Base-by-base conservation (phyloP, 2,113 vertebrate species). In the Arizona elegans region DNA sequence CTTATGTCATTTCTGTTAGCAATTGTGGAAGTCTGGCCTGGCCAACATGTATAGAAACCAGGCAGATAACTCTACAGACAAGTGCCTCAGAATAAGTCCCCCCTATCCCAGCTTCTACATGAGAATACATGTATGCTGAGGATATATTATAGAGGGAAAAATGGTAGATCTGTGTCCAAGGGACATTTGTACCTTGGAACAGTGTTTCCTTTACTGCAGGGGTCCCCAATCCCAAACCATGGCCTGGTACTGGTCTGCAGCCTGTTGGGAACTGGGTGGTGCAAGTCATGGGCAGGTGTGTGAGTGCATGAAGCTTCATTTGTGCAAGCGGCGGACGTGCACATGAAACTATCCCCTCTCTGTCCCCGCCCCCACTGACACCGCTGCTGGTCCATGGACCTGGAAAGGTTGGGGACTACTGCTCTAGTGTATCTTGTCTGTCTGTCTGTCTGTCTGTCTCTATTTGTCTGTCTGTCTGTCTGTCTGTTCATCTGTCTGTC, bases 21-120 rank as follows among this genome's bases (percentile, higher is more conserved):
- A 23, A 43, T 10, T 56, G 1, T 0, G 0, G 3, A 81, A 29
- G 0, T 0, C 5, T 12, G 26, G 33, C 0, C 0, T 3, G 3
- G 59, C 88, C 70, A 88, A 85, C 54, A 56, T n/a, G 38, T 43
- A 43, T 43, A 43, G 38, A 43, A 43, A 43, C 38, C 38, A 43
- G 38, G 38, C 38, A 43, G 38, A 43, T 43, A 43, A 43, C 38
- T 43, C 38, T 43, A 43, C 38, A 43, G 38, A 43, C 38, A 43
- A 43, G 38, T 43, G 38, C 38, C 38, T 43, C 38, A 43, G 38
- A 43, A 43, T 43, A 43, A 43, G 75, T 21, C 7, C 17, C 17
- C 29, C 33, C n/a, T 8, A 19, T 8, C 15, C 33, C n/a, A 81
- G 33, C n/a, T 81, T 81, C 33, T 38, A 17, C 17, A 8, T 70